These are phyloP conservation scores for Maniola jurtina DNA, from an alignment of 1,140 invertebrate species.

Conservation along the genomic window DNA sequence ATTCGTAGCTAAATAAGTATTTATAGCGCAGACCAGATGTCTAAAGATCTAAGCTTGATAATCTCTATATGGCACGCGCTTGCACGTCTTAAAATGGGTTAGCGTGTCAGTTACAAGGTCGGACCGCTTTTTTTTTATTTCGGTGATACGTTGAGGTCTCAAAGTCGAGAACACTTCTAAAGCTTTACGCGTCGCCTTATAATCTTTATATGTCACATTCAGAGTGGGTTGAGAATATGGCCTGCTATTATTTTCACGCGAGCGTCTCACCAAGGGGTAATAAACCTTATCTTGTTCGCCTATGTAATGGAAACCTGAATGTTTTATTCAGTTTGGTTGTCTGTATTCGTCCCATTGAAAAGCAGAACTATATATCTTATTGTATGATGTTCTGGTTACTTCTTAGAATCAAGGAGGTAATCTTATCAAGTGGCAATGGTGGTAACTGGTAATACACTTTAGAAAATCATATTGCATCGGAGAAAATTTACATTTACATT, in stretches of 20 bases:
- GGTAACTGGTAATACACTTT: constrained; percentile 9
- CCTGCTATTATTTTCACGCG: constrained; percentile 21
- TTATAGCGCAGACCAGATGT: constrained; percentile 41
- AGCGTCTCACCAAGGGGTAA: constrained; percentile 7
- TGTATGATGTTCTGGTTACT: background rate
- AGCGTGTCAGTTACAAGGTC: constrained; percentile 59
- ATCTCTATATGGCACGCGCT: constrained; percentile 51
- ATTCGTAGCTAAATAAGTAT: constrained; percentile 2
- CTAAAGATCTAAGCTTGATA: constrained; percentile 39
- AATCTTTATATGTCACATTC: constrained; percentile 4
- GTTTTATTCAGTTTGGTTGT: background rate
- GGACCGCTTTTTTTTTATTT: constrained; percentile 23
- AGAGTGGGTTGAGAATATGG: constrained; percentile 24
- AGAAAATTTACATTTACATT: constrained; percentile 30
- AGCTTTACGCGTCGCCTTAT: constrained; percentile 14
- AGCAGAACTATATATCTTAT: background rate
- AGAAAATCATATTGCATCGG: constrained; percentile 21
- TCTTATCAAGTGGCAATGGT: background rate
- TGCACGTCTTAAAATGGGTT: constrained; percentile 65
- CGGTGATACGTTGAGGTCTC: constrained; percentile 19
- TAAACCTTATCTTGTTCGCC: constrained; percentile 8
- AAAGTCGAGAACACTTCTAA: constrained; percentile 7
- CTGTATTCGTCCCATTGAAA: background rate
- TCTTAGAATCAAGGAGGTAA: background rate
- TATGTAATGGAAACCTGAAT: constrained; percentile 1